Percentiles rank a stretch among this genome's conserved stretches.
These are phyloP conservation scores for Mormyrops boulengeri DNA, from an alignment of 2,797 vertebrate genomes.

Conservation along the genomic window DNA sequence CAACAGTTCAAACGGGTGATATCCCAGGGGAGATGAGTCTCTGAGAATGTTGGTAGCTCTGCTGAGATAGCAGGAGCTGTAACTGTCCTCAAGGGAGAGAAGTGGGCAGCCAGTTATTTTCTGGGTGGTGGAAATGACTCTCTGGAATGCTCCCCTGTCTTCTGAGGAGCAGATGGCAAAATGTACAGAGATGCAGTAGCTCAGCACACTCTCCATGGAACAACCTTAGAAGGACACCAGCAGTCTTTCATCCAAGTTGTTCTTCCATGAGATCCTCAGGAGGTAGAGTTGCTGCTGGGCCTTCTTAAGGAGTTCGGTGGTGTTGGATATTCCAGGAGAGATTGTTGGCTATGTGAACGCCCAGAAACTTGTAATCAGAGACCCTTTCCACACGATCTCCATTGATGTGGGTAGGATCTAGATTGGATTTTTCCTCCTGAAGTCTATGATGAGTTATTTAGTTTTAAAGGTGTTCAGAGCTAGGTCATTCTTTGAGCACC, in stretches of 20 bases:
- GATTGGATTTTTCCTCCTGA: background rate
- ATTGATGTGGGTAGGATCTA: background rate
- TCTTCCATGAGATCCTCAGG: background rate
- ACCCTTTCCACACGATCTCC: background rate
- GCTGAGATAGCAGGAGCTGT: background rate
- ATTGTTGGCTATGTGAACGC: background rate
- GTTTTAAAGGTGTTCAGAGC: background rate
- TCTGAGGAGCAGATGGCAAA: background rate
- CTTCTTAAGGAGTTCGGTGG: background rate
- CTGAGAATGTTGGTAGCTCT: background rate
- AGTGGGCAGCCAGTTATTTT: background rate
- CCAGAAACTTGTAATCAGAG: background rate
- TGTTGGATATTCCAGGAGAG: background rate
- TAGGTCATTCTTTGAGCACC: background rate
- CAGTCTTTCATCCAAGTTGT: background rate
- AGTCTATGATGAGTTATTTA: background rate
- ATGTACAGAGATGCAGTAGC: background rate
- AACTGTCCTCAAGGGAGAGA: background rate
- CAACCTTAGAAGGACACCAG: background rate
- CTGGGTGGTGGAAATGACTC: background rate
- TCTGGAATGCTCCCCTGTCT: background rate
- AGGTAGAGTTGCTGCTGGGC: background rate
- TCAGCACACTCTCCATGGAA: background rate
- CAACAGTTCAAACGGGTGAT: background rate
- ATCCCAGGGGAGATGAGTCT: background rate